Conservation (phyloP, 2,113 vertebrate genomes). For the Antechinus flavipes region DNA sequence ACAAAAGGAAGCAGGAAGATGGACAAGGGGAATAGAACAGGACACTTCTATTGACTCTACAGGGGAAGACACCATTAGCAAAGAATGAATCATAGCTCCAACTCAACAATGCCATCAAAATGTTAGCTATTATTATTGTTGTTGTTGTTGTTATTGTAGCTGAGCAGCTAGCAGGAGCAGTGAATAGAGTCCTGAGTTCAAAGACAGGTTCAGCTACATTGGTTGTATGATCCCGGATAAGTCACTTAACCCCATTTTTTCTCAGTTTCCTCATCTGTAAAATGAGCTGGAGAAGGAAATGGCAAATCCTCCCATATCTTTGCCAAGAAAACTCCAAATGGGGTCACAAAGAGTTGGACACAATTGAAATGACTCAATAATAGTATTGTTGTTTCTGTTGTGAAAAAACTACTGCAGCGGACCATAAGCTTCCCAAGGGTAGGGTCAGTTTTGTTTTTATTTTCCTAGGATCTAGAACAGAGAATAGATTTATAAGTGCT, state of each 20-base stretch:
- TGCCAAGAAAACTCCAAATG: background rate
- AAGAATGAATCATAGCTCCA: constrained; percentile 49
- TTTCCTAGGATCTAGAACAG: background rate
- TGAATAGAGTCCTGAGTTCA: background rate
- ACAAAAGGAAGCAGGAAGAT: background rate
- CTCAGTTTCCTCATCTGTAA: background rate
- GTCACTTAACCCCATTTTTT: background rate
- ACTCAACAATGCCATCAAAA: constrained; percentile 9
- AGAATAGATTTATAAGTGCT: background rate
- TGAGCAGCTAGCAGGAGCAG: background rate
- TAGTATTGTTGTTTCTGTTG: background rate
- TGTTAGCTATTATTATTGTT: background rate
- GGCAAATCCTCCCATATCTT: too few relatives aligned
- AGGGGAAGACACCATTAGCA: constrained; percentile 41
- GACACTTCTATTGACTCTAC: background rate
- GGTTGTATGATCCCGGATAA: background rate
- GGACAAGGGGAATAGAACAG: background rate
- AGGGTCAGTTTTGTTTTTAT: background rate
- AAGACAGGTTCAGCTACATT: background rate
- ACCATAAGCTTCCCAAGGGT: background rate
- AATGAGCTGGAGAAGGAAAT: background rate
- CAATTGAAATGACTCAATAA: background rate
- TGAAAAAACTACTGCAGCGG: background rate
- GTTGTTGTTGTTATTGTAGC: background rate
- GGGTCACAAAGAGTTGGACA: background rate